Evolutionary conservation across 2,888 invertebrate genomes (phyloP).

Genomic region (Cantharis flavilabris): DNA sequence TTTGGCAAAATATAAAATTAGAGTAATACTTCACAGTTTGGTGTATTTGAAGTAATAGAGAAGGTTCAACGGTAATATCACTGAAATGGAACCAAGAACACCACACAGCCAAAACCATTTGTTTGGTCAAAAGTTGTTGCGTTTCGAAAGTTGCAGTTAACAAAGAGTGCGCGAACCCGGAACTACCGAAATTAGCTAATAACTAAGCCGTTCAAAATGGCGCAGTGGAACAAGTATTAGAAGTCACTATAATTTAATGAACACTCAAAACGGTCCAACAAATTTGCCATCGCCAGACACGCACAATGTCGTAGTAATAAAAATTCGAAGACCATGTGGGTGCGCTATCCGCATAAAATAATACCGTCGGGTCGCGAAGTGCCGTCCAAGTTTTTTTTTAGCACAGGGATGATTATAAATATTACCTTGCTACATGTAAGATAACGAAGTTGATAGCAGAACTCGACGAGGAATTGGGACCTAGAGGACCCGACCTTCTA

Average conservation of each 20-base stretch:
- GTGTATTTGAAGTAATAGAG: slow-evolving; percentile 7
- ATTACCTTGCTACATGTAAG: slow-evolving; percentile 37
- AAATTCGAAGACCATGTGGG: slow-evolving; percentile 29
- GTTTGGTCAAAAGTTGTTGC: slow-evolving; percentile 8
- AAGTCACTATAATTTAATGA: slow-evolving; percentile 27
- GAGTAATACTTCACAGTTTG: slow-evolving; percentile 20
- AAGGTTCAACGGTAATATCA: slow-evolving; percentile 10
- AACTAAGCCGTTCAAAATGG: slow-evolving; percentile 35
- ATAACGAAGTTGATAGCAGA: slow-evolving; percentile 27
- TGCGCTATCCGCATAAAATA: slow-evolving; percentile 21
- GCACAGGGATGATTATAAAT: slow-evolving; percentile 19
- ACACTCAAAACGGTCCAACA: slow-evolving; percentile 23
- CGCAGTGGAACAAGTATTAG: slow-evolving; percentile 25
- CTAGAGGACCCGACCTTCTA: slow-evolving; percentile 42
- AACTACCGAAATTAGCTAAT: slow-evolving; percentile 37
- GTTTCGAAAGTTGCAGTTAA: slow-evolving; percentile 32
- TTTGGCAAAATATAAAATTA: slow-evolving; percentile 15
- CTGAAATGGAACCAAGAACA: slow-evolving; percentile 20
- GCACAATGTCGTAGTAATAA: slow-evolving; percentile 17
- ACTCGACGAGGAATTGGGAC: slow-evolving; percentile 23
- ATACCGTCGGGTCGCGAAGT: slow-evolving; percentile 25
- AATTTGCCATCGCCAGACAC: slow-evolving; percentile 9
- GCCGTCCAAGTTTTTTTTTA: slow-evolving; percentile 1
- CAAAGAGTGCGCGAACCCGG: slow-evolving; percentile 36
- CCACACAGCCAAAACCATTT: slow-evolving; percentile 25